A percentile compares a stretch with the other conserved stretches of the same genome.
Conservation (phyloP, 2,113 vertebrate species). For the Picathartes gymnocephalus region DNA sequence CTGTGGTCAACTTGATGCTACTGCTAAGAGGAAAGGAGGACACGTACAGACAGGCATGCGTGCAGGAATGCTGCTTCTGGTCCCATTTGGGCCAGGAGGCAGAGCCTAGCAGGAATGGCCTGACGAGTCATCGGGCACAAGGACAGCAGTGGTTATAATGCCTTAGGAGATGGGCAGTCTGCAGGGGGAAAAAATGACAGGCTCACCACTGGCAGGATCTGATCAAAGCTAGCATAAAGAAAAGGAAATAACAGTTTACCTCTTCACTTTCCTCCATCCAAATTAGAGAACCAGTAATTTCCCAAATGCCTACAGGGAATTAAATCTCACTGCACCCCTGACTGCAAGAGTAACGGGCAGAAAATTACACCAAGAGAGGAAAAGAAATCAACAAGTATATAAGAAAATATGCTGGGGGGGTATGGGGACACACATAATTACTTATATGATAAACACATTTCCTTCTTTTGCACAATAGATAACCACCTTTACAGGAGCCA, state of each 20-base stretch:
- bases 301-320: neutral
- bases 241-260: neutral
- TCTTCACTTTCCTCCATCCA: neutral
- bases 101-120: neutral
- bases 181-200: neutral
- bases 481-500: neutral
- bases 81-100: neutral
- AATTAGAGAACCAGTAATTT: neutral
- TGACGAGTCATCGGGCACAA: neutral
- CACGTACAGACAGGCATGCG: fast-evolving
- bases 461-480: neutral
- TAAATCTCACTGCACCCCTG: neutral
- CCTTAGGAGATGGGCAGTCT: neutral
- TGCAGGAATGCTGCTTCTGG: neutral
- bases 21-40: neutral
- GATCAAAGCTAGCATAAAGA: neutral
- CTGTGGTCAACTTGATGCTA: neutral
- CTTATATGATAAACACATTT: neutral
- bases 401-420: neutral
- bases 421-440: neutral
- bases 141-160: neutral
- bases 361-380: neutral
- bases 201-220: neutral
- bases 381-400: neutral
- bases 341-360: neutral